These are phyloP conservation scores for Aphis craccivora DNA, from an alignment of 1,140 invertebrate species.

Conservation along the genomic window DNA sequence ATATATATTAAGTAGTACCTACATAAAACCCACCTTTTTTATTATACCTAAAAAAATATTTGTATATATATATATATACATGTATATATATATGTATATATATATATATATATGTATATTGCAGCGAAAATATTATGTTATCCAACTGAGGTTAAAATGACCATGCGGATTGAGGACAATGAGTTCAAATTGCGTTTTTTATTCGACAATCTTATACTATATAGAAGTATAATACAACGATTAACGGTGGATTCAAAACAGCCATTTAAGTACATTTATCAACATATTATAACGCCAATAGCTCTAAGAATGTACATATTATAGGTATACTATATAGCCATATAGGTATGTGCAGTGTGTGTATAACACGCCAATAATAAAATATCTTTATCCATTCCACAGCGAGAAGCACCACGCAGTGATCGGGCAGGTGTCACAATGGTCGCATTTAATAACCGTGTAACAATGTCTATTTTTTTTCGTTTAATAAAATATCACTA, in stretches of 20 bases:
- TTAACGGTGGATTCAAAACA: not conserved
- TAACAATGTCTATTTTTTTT: constrained; percentile 49
- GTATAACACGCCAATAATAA: not conserved
- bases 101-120: not conserved
- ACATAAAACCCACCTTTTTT: not conserved
- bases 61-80: not conserved
- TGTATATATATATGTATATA: not conserved
- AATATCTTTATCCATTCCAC: constrained; percentile 10
- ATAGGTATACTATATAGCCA: not conserved
- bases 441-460: constrained; percentile 43
- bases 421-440: constrained; percentile 46
- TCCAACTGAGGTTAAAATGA: not conserved
- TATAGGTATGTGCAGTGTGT: not conserved
- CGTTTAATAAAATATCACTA: not conserved
- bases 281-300: constrained; percentile 26
- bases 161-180: constrained; percentile 12
- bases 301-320: not conserved
- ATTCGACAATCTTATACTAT: not conserved
- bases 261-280: not conserved
- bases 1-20: too few relatives aligned
- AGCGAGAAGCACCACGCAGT: constrained; percentile 25
- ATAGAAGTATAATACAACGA: not conserved
- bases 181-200: constrained; percentile 9
- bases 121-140: not conserved
- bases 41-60: not conserved